Evolutionary conservation across 2,888 invertebrate genomes (phyloP).

Genomic region (Malachius bipustulatus): DNA sequence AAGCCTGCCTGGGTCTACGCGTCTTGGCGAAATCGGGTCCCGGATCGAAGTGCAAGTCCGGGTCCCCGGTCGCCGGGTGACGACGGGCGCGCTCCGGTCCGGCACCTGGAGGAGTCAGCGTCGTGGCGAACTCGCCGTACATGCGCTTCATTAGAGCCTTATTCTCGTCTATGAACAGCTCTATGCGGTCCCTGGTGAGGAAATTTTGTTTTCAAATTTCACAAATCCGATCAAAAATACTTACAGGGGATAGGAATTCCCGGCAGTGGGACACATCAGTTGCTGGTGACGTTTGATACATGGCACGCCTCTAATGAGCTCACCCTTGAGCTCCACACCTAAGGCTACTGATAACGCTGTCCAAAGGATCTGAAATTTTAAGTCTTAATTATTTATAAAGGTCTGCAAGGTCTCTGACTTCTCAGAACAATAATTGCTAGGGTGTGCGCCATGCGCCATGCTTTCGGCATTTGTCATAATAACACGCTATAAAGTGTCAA

Average conservation of each 20-base stretch:
- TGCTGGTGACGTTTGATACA: slow-evolving; percentile 84
- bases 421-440: too few species aligned
- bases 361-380: slow-evolving; percentile 78
- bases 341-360: slow-evolving; percentile 78
- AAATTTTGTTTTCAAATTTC: too few species aligned
- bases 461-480: too few species aligned
- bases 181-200: slow-evolving; percentile 71
- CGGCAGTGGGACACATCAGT: slow-evolving; percentile 83
- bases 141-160: slow-evolving; percentile 86
- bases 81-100: slow-evolving; percentile 33
- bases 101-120: slow-evolving; percentile 38
- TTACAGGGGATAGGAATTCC: slow-evolving; percentile 84
- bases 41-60: slow-evolving; percentile 45
- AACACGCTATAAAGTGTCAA: too few species aligned
- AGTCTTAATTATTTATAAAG: too few species aligned
- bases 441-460: too few species aligned
- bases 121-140: slow-evolving; percentile 77
- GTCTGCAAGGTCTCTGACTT: too few species aligned
- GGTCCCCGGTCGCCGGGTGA: slow-evolving; percentile 41
- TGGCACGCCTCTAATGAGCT: slow-evolving; percentile 77
- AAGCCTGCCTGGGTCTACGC: slow-evolving; percentile 44
- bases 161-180: slow-evolving; percentile 86
- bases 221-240: too few species aligned
- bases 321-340: slow-evolving; percentile 76
- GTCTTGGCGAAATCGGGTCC: slow-evolving; percentile 41